Evolutionary conservation across 2,888 invertebrate genomes (phyloP), one percentile per base, ranked within the genome.

Genomic region (Drosophila nigricruria): DNA sequence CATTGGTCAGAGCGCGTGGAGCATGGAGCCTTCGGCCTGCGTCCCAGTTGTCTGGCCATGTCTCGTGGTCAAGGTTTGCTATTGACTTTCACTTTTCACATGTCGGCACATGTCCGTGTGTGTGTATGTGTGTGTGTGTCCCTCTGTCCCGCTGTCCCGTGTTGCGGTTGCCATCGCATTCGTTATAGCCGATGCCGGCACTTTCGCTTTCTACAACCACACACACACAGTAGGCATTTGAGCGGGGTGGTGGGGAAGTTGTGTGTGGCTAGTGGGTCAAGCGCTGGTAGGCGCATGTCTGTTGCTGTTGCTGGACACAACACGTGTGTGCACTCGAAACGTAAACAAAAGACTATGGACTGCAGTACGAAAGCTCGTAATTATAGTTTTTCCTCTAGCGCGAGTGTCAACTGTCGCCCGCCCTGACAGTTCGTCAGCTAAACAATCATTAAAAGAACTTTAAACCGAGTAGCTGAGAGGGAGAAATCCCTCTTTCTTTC

Each of bases 1-100:
- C 84, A 87, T 86, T 86, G 86, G 89, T 70, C 79, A 76, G 77
- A 36, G 58, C 52, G 52, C 23, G 36, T 52, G 52, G 52, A 52
- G 52, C 52, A 23, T 49, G 20, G 61, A 43, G 53, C 49, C 27
- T 32, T 34, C 36, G 32, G 59, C 54, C 52, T 56, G 45, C 63
- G 56, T 65, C 61, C 75, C 62, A 66, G 63, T 81, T 66, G 70
- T 75, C 81, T 72, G 81, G 57, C 74, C 88, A 70, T 65, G 79
- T 74, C 75, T 79, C 89, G 86, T 92, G 92, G 92, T 92, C 92
- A 92, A 92, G 92, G 92, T 92, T 92, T 84, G 67, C 82, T 84
- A 89, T 90, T 91, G 91, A 91, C 91, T 91, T 91, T 91, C 91
- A 91, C 91, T 91, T 91, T 91, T 64, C 88, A 79, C 77, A 87